phyloP scores from a whole-genome alignment of 2,888 invertebrate genomes.

The Drosophila prostipennis region DNA sequence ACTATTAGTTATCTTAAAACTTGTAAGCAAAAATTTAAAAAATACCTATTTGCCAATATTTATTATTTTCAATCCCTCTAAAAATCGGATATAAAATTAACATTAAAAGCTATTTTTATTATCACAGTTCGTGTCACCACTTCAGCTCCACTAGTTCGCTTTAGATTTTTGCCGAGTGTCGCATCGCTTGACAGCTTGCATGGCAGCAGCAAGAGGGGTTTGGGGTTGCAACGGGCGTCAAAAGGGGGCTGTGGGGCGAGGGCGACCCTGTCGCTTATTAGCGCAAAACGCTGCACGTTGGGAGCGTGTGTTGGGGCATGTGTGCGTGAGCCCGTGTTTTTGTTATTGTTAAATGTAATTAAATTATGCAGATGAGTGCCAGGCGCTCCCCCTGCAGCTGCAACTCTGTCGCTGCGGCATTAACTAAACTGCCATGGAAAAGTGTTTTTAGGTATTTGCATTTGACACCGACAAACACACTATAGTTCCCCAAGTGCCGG shows the following conservation, averaged over 20 bases:
- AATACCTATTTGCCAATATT: no score
- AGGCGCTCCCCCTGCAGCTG: constrained; percentile 23
- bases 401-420: constrained; percentile 40
- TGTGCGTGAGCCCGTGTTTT: constrained; percentile 37
- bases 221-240: not conserved
- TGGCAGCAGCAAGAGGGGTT: constrained; percentile 19
- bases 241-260: not conserved
- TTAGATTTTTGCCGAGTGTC: constrained; percentile 54
- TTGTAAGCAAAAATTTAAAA: no score
- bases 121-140: constrained; percentile 19
- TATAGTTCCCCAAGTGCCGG: constrained; percentile 8
- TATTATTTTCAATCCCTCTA: no score
- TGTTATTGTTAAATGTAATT: constrained; percentile 78
- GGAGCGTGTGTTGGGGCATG: constrained; percentile 19
- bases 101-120: no score
- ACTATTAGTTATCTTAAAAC: no score
- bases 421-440: constrained; percentile 63
- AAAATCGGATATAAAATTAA: no score
- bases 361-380: constrained; percentile 78
- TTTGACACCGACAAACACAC: constrained; percentile 50
- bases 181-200: constrained; percentile 61
- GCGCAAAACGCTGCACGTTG: constrained; percentile 71
- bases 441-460: constrained; percentile 57
- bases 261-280: constrained; percentile 60
- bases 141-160: constrained; percentile 39